Conservation (phyloP, 2,888 invertebrate species). For the Elegia similella region DNA sequence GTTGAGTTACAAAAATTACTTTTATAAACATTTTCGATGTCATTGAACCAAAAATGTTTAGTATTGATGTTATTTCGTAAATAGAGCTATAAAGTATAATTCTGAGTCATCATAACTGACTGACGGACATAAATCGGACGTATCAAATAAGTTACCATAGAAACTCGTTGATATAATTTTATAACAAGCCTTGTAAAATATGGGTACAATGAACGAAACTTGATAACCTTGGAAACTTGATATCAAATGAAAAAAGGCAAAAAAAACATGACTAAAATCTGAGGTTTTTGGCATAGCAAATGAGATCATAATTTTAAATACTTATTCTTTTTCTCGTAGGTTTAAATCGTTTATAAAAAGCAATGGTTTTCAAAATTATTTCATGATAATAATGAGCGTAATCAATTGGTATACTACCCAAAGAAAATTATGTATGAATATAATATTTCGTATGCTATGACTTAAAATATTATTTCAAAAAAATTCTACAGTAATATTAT, state of each 20-base stretch:
- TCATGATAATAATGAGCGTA: no score
- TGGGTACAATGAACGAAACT: slow-evolving; percentile 71
- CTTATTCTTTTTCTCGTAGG: neutral
- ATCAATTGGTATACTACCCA: no score
- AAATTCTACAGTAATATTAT: no score
- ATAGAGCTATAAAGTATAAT: neutral
- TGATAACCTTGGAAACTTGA: slow-evolving; percentile 69
- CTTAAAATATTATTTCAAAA: no score
- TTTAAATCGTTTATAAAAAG: neutral
- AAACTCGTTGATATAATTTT: slow-evolving; percentile 16
- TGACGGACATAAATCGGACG: neutral
- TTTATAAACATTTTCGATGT: neutral
- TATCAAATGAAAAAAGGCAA: slow-evolving; percentile 38
- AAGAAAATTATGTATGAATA: no score
- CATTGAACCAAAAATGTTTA: neutral
- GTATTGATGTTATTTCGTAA: neutral
- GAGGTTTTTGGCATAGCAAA: slow-evolving; percentile 18
- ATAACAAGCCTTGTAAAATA: slow-evolving; percentile 16
- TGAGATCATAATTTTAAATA: slow-evolving; percentile 24
- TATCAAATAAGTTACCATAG: slow-evolving; percentile 10
- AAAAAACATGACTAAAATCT: slow-evolving; percentile 38
- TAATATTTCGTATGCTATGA: no score
- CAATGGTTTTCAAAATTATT: neutral
- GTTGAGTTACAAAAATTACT: neutral
- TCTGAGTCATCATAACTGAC: neutral